Conservation (phyloP, 2,113 vertebrate genomes). For the Calonectris borealis region DNA sequence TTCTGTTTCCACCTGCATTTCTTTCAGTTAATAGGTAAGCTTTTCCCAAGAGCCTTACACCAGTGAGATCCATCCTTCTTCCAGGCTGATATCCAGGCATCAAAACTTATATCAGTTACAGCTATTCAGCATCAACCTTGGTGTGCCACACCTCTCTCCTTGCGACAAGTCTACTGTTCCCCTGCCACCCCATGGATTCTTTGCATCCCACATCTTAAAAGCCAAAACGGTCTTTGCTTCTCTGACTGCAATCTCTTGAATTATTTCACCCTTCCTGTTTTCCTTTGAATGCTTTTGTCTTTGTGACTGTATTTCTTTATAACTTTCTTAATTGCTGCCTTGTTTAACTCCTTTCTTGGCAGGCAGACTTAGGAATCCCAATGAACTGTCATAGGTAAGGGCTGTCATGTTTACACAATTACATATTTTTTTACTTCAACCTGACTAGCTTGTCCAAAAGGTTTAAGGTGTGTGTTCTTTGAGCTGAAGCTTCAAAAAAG, state of each 20-base stretch:
- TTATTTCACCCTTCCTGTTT: constrained; percentile 2
- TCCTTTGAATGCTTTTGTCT: neutral
- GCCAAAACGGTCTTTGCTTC: neutral
- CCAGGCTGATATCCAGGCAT: neutral
- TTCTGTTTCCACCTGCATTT: neutral
- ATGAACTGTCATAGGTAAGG: neutral
- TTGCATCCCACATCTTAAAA: neutral
- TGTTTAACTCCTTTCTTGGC: neutral
- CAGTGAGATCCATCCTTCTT: neutral
- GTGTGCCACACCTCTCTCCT: neutral
- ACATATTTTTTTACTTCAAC: neutral
- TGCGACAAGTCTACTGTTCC: neutral
- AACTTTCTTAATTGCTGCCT: neutral
- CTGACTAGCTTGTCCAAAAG: neutral
- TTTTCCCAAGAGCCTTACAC: neutral
- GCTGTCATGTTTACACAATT: neutral
- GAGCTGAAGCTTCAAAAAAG: neutral
- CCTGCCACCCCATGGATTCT: neutral
- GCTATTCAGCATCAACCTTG: neutral
- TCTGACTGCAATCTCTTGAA: neutral
- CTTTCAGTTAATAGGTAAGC: neutral
- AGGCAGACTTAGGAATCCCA: neutral
- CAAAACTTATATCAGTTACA: neutral
- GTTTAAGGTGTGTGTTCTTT: neutral
- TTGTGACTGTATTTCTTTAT: neutral